These are phyloP conservation scores for Puntigrus tetrazona DNA, from an alignment of 2,113 vertebrate species.

Conservation along the genomic window DNA sequence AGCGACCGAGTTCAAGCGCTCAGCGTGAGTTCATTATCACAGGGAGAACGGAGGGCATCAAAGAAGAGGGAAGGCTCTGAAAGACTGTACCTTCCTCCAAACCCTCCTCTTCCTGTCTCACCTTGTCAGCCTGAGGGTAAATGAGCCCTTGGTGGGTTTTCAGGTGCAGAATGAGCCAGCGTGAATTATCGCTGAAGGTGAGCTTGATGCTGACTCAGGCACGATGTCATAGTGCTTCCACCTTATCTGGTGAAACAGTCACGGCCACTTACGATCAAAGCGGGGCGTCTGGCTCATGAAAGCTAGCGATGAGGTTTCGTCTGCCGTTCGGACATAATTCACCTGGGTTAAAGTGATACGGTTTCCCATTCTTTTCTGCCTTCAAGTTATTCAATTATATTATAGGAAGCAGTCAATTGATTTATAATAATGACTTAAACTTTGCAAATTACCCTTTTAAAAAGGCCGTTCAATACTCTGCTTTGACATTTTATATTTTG, in stretches of 20 bases:
- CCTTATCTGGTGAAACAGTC: constrained; percentile 46
- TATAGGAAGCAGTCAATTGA: neutral
- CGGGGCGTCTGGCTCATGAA: neutral
- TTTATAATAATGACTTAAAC: constrained; percentile 1
- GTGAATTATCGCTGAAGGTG: constrained; percentile 42
- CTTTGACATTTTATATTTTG: constrained; percentile 8
- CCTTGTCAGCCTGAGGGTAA: constrained; percentile 46
- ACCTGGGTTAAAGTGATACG: constrained; percentile 17
- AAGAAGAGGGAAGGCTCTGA: constrained; percentile 7
- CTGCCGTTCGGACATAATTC: constrained; percentile 24
- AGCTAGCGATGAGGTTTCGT: constrained; percentile 11
- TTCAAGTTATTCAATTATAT: neutral
- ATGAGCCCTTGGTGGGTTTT: constrained; percentile 11
- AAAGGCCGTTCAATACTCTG: neutral
- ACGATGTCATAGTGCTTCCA: constrained; percentile 45
- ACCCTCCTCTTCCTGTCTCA: constrained; percentile 29
- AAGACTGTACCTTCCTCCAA: constrained; percentile 8
- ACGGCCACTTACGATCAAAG: constrained; percentile 40
- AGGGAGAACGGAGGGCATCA: constrained; percentile 34
- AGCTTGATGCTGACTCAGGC: constrained; percentile 45
- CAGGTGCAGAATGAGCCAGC: constrained; percentile 8
- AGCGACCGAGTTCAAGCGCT: constrained; percentile 31
- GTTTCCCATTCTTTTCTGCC: constrained; percentile 17
- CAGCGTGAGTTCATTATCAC: constrained; percentile 24
- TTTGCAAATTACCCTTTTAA: neutral